A percentile compares a stretch with the other conserved stretches of the same genome.
phyloP scores from a whole-genome alignment of 2,113 vertebrate genomes.

The Phrynosoma platyrhinos region DNA sequence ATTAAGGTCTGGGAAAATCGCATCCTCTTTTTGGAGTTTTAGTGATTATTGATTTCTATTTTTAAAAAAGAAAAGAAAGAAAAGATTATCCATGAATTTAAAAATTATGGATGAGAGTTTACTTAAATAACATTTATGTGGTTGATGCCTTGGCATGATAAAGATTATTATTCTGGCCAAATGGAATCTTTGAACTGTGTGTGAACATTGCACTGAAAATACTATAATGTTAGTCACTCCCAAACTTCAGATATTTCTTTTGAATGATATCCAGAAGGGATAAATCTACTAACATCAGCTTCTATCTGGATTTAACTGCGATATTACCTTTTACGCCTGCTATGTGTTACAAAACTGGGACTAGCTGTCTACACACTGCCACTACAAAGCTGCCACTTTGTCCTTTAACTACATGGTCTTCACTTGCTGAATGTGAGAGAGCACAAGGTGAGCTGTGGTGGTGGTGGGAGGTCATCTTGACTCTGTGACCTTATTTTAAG shows the following conservation, averaged over 20 bases:
- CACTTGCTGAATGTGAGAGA: neutral
- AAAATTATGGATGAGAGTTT: slow-evolving; percentile 16
- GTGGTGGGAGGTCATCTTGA: too few species aligned
- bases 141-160: neutral
- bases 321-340: neutral
- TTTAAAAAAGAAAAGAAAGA: neutral
- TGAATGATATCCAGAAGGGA: neutral
- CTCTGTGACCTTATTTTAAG: too few species aligned
- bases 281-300: neutral
- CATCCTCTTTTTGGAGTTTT: slow-evolving; percentile 50
- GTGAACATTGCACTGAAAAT: slow-evolving; percentile 4
- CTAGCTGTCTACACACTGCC: neutral
- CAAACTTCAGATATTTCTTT: neutral
- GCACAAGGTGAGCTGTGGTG: too few species aligned
- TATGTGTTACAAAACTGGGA: neutral
- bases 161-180: neutral
- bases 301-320: neutral
- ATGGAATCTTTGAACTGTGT: neutral
- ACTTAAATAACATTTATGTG: neutral
- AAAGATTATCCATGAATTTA: slow-evolving; percentile 35
- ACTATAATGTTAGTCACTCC: neutral
- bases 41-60: slow-evolving; percentile 24
- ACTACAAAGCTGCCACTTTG: neutral
- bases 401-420: neutral
- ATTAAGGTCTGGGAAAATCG: slow-evolving; percentile 48